phyloP scores from a whole-genome alignment of 2,113 vertebrate genomes.

The Pantherophis guttatus region DNA sequence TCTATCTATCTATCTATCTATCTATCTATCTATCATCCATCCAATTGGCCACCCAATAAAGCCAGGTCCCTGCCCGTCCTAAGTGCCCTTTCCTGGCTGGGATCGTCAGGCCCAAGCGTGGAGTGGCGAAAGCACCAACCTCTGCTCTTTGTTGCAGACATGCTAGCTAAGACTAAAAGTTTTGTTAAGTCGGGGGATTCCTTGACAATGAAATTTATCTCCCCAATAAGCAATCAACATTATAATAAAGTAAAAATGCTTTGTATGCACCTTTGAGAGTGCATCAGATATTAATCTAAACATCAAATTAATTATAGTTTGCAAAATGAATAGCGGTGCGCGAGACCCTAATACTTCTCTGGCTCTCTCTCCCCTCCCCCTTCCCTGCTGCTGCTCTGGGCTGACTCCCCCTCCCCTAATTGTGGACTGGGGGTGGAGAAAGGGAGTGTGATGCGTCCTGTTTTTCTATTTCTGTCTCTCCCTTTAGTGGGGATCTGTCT shows the following conservation, averaged over 20 bases:
- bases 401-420: conserved; percentile 52
- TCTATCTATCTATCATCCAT: too few relatives aligned
- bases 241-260: conserved; percentile 76
- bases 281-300: conserved; percentile 77
- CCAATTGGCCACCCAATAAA: not conserved
- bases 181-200: conserved; percentile 71
- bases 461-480: conserved; percentile 26
- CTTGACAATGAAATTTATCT: conserved; percentile 76
- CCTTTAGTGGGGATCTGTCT: not conserved
- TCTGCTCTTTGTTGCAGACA: conserved; percentile 60
- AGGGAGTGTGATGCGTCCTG: conserved; percentile 30
- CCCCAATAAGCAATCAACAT: conserved; percentile 75
- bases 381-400: not conserved
- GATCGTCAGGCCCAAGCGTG: conserved; percentile 31
- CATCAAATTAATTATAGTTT: conserved; percentile 77
- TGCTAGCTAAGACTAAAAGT: conserved; percentile 70
- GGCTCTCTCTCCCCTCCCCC: not conserved
- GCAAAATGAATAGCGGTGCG: conserved; percentile 71
- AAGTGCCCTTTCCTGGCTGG: conserved; percentile 47
- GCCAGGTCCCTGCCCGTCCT: not conserved
- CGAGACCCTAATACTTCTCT: conserved; percentile 64
- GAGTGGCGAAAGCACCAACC: conserved; percentile 57
- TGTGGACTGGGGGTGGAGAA: conserved; percentile 12
- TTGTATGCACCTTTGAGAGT: conserved; percentile 74
- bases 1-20: too few relatives aligned